A percentile compares a stretch with the other conserved stretches of the same genome.
phyloP scores from a whole-genome alignment of 2,113 vertebrate genomes.

The Globicephala melas region DNA sequence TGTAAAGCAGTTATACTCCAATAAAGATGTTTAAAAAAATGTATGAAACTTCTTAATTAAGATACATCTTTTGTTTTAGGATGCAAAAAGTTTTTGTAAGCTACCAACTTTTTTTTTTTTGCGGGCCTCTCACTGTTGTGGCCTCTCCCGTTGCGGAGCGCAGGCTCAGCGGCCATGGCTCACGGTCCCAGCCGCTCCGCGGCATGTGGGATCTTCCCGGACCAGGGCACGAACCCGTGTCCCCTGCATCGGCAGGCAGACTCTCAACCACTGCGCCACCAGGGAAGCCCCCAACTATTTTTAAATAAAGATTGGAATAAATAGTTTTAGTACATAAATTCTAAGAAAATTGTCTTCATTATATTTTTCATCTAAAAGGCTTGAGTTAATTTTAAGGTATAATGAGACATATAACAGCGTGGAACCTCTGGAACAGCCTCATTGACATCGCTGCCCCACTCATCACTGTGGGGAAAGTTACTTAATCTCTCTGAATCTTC shows the following conservation, averaged over 20 bases:
- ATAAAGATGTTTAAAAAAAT: background rate
- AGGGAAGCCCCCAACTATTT: background rate
- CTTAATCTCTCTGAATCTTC: rapidly evolving
- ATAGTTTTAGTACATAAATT: background rate
- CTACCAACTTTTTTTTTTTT: background rate
- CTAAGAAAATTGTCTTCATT: background rate
- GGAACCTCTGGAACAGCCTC: no score
- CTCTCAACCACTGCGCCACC: no score
- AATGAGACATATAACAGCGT: rapidly evolving
- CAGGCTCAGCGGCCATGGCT: no score
- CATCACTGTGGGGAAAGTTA: background rate
- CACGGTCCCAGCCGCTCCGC: no score
- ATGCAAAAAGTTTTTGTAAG: background rate
- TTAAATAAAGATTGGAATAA: background rate
- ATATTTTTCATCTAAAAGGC: background rate
- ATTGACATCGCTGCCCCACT: rapidly evolving
- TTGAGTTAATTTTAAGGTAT: background rate
- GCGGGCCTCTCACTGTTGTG: no score
- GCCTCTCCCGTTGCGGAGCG: no score
- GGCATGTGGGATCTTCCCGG: no score
- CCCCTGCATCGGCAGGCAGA: no score
- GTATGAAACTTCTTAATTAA: background rate
- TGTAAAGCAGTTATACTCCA: no score
- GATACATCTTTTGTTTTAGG: background rate
- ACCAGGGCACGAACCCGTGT: no score